Evolutionary conservation across 1,140 invertebrate species (phyloP), one percentile per base, ranked within the genome.

Genomic region (Lutraria rhynchaena): DNA sequence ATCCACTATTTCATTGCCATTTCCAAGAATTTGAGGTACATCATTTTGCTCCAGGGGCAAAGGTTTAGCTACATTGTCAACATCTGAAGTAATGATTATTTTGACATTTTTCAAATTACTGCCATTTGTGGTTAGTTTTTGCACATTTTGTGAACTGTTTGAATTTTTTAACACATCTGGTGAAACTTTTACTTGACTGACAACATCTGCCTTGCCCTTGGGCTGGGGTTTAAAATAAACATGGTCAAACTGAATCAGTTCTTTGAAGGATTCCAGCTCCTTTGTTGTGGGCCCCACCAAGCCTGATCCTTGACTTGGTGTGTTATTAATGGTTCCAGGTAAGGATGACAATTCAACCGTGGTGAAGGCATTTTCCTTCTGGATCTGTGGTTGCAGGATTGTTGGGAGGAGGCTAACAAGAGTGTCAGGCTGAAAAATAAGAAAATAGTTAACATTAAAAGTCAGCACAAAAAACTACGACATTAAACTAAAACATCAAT

Each of bases 261-360:
- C 92, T 86, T 91, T 91, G 91, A 91, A 75, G 90, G 92, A 92
- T 89, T 92, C 92, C 92, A 92, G 63, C 86, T 91, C 88, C 88
- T 88, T 87, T 92, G 91, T 13, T 92, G 91, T 71, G 87, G 91
- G 86, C 92, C 91, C 92, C 92, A 92, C 92, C 92, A 92, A 49
- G 85, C 49, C 2, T 61, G 76, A 13, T 70, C 49, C 37, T 31
- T 58, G 60, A 53, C 73, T 24, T 76, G 74, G 44, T 83, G 55
- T 41, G 19, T 67, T 65, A 35, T 67, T 75, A 44, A 73, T 53
- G 58, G 27, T 35, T 29, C 65, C 61, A 46, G 69, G 29, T 51
- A 65, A 33, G 67, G 71, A 70, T 65, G 51, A 35, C 33, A 46
- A 60, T 37, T 82, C 31, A 17, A 80, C 35, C 5, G 83, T 81